Percentiles rank a stretch among this genome's conserved stretches.
Conservation (phyloP, 2,797 vertebrate species). For the Miichthys miiuy region DNA sequence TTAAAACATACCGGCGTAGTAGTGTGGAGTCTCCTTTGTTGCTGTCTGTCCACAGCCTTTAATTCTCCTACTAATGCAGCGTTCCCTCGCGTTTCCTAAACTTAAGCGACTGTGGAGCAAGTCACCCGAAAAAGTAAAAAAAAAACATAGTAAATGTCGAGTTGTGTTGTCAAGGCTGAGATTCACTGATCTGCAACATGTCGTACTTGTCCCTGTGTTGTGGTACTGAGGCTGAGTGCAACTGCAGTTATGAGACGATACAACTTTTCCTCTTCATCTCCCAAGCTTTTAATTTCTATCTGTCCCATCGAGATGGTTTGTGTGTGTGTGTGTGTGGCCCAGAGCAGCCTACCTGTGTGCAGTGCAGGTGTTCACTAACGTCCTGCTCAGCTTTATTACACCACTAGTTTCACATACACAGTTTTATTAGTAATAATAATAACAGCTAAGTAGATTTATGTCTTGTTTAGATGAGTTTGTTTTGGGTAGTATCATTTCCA, state of each 20-base stretch:
- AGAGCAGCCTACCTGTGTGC: conserved; percentile 40
- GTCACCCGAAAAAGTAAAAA: conserved; percentile 50
- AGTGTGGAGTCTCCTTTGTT: conserved; percentile 21
- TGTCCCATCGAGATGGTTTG: conserved; percentile 18
- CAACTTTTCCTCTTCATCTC: conserved; percentile 54
- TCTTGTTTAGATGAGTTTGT: neutral
- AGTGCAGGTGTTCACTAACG: conserved; percentile 33
- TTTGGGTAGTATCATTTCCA: neutral
- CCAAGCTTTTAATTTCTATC: conserved; percentile 26
- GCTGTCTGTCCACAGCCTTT: conserved; percentile 19
- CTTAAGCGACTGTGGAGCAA: conserved; percentile 53
- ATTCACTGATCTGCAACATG: neutral
- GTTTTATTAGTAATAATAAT: conserved; percentile 1
- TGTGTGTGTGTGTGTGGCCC: neutral
- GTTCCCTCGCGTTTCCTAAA: conserved; percentile 57
- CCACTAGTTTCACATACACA: neutral
- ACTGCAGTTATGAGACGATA: conserved; percentile 35
- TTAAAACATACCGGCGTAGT: neutral
- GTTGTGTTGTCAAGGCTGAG: neutral
- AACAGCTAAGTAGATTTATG: neutral
- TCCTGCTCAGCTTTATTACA: neutral
- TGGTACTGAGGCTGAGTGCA: conserved; percentile 5
- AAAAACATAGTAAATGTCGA: neutral
- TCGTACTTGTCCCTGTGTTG: conserved; percentile 1
- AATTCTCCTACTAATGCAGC: conserved; percentile 48